Percentiles rank a stretch among this genome's conserved stretches.
Conservation (phyloP, 2,797 vertebrate genomes). For the Myotis myotis region DNA sequence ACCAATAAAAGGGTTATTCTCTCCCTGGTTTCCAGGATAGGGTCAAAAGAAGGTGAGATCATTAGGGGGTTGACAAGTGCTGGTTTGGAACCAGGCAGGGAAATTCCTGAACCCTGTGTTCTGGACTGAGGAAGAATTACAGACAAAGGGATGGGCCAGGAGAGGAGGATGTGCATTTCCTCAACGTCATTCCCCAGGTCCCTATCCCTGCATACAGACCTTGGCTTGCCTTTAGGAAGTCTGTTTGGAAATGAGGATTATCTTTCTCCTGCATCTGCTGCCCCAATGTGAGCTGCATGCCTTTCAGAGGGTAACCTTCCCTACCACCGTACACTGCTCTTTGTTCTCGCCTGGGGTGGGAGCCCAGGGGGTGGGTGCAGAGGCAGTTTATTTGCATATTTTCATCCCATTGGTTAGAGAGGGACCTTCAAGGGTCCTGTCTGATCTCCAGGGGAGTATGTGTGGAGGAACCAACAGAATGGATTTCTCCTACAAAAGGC, state of each 20-base stretch:
- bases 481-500: background rate
- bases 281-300: background rate
- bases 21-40: background rate
- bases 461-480: background rate
- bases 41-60: background rate
- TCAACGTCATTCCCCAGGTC: background rate
- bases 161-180: background rate
- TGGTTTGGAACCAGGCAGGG: background rate
- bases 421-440: background rate
- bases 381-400: background rate
- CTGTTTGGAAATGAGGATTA: background rate
- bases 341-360: background rate
- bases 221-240: background rate
- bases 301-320: background rate
- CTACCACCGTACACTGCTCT: background rate
- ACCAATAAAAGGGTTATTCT: background rate
- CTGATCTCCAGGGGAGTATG: background rate
- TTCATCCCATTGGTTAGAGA: background rate
- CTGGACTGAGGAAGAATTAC: background rate
- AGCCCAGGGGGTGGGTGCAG: background rate
- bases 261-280: background rate
- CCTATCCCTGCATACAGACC: background rate
- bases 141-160: too few species aligned
- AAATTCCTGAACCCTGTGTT: background rate
- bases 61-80: background rate